Base-by-base conservation (phyloP, 2,797 vertebrate genomes). In the Coregonus sp. region DNA sequence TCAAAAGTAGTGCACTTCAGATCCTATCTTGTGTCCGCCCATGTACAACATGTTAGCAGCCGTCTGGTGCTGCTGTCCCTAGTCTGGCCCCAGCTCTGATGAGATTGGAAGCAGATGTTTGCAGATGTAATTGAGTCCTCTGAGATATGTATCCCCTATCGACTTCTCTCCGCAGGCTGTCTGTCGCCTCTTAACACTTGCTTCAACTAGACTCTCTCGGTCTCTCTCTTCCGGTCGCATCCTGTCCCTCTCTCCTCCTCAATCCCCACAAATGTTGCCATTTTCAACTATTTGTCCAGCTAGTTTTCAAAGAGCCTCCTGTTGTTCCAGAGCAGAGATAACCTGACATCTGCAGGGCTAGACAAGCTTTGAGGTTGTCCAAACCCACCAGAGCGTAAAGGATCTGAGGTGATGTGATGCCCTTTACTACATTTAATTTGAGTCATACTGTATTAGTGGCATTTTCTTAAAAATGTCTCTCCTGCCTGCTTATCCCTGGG, bases 381-480 rank as follows among this genome's bases (percentile, higher is more conserved):
- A 63, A 63, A 63, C n/a, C 11, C 20, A 63, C 11, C 59, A 25
- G 59, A 63, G 59, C 59, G 9, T 29, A 33, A 18, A 37, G 66
- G 15, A 35, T 33, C 66, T 37, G 31, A 18, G 66, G 66, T 68
- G 31, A 33, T 67, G 65, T 68, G 15, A 33, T 67, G 65, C 31
- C 70, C 72, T 56, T 54, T 68, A 72, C 56, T 66, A 72, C 3
- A 7, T 20, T 77, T 54, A 25, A 78, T 82, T 76, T 25, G 56
- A 25, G 20, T 63, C 59, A 25, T 9, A 63, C 6, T 9, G 11
- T 25, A 63, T 25, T 63, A 59, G 56, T 68, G 79, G 6, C 54
- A 71, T 52, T 77, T 79, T 72, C 73, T 77, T 56, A 81, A 83
- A 75, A 76, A 76, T 78, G 56, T 25, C 69, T 63, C 72, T 72